Percentiles rank a stretch among this genome's conserved stretches.
phyloP scores from a whole-genome alignment of 2,888 invertebrate species.

The Eledone cirrhosa region DNA sequence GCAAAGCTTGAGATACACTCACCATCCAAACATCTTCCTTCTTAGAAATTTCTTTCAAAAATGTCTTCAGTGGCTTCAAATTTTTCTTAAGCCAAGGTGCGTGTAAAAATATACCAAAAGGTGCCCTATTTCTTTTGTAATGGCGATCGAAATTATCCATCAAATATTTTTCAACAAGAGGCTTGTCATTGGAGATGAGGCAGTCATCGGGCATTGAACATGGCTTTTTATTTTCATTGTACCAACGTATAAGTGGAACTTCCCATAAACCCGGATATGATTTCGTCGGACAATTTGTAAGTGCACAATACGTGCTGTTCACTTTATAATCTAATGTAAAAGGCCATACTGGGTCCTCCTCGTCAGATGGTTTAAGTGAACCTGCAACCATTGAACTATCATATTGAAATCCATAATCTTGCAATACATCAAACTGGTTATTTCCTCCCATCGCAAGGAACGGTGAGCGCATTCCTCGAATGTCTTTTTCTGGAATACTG shows the following conservation, averaged over 20 bases:
- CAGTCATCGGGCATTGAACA: constrained; percentile 54
- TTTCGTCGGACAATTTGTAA: constrained; percentile 39
- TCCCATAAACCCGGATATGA: constrained; percentile 73
- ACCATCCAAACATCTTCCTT: constrained; percentile 47
- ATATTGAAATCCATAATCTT: constrained; percentile 89
- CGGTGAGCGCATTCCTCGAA: constrained; percentile 91
- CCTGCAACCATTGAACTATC: constrained; percentile 87
- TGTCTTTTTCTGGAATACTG: constrained; percentile 80
- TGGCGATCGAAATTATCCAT: constrained; percentile 79
- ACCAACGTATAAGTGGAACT: constrained; percentile 70
- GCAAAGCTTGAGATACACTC: constrained; percentile 40
- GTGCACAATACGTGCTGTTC: constrained; percentile 34
- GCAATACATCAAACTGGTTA: constrained; percentile 89
- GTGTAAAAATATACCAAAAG: constrained; percentile 83
- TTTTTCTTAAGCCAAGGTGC: constrained; percentile 76
- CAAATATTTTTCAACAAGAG: constrained; percentile 68
- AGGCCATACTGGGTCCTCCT: constrained; percentile 81
- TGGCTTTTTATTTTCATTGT: constrained; percentile 43
- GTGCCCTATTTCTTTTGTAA: constrained; percentile 75
- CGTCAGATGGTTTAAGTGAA: constrained; percentile 70
- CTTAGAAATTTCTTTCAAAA: constrained; percentile 38
- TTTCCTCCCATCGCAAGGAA: constrained; percentile 87
- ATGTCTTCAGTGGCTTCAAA: constrained; percentile 39
- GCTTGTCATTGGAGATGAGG: constrained; percentile 32
- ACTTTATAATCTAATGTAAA: constrained; percentile 82